Percentiles rank a stretch among this genome's conserved stretches.
These are phyloP conservation scores for Apteryx mantelli DNA, from an alignment of 2,113 vertebrate genomes.

Conservation along the genomic window DNA sequence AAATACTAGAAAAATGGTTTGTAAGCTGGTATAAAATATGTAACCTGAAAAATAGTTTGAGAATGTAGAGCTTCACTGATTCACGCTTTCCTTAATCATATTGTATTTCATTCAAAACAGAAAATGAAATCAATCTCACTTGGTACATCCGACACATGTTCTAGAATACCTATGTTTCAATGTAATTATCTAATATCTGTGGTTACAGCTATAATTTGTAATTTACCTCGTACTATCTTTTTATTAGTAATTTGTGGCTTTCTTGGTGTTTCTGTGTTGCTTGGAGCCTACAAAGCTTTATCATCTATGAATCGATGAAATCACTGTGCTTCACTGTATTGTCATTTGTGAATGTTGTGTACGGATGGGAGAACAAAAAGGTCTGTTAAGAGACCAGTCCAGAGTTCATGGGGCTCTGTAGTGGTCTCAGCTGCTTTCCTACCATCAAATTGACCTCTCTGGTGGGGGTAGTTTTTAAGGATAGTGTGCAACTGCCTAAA, in stretches of 20 bases:
- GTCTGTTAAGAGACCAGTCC: background rate
- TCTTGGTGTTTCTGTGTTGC: background rate
- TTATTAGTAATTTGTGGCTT: slow-evolving; percentile 43
- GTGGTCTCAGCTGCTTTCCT: background rate
- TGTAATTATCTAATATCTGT: slow-evolving; percentile 34
- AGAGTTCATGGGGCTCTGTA: background rate
- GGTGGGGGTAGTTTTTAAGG: background rate
- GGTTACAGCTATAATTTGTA: slow-evolving; percentile 29
- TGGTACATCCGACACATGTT: background rate
- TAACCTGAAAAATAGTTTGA: background rate
- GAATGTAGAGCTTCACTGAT: background rate
- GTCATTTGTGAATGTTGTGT: background rate
- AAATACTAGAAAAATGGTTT: background rate
- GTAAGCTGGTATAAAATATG: background rate
- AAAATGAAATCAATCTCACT: slow-evolving; percentile 34
- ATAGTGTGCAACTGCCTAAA: background rate
- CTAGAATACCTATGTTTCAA: slow-evolving; percentile 1
- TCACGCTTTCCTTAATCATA: background rate
- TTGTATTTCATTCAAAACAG: background rate
- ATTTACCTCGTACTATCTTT: slow-evolving; percentile 7
- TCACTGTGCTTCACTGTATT: background rate
- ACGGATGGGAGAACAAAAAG: background rate
- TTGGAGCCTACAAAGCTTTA: background rate
- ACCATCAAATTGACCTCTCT: background rate
- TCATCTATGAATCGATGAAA: background rate